Base-by-base conservation (phyloP, 2,113 vertebrate genomes). In the Thymallus thymallus region DNA sequence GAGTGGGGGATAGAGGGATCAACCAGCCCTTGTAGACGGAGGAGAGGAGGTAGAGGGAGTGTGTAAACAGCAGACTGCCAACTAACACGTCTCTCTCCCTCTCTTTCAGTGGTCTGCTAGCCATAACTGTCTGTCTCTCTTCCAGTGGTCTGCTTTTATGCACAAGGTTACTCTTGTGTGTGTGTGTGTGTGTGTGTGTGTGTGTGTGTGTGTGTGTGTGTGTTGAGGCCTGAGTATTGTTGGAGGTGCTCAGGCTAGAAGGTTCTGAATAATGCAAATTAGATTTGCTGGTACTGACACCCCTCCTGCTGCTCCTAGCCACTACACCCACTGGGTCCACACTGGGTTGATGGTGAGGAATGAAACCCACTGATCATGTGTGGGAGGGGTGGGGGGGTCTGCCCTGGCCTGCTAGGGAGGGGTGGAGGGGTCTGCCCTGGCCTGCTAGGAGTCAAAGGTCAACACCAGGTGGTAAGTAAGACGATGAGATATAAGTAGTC, bases 141-240 rank as follows among this genome's bases (percentile, higher is more conserved):
- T 3, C 3, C 51, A 55, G 51, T 16, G 51, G 16, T n/a, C n/a
- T n/a, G 51, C 16, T 12, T 55, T 55, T 13, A 13, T 55, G 1
- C 12, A 20, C 51, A 55, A 55, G 51, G 51, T 55, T 55, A 55
- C 51, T 55, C n/a, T n/a, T n/a, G n/a, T n/a, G n/a, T n/a, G n/a
- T n/a, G n/a, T n/a, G n/a, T n/a, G n/a, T n/a, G n/a, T n/a, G n/a
- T n/a, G n/a, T n/a, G 18, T 67, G 64, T 66, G 64, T 66, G 64
- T 66, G 32, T 41, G 65, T 68, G 66, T 45, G 35, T 68, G 66
- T 68, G 64, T 67, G 30, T 67, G 29, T 67, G 14, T 67, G 64
- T 67, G 16, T 9, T 35, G 64, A n/a, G 63, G 48, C 48, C 12
- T 3, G 3, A 3, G 3, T 10, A 51, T 12, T 51, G 48, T 51